Percentiles rank a stretch among this genome's conserved stretches.
phyloP scores from a whole-genome alignment of 2,113 vertebrate genomes.

The Xiphias gladius region DNA sequence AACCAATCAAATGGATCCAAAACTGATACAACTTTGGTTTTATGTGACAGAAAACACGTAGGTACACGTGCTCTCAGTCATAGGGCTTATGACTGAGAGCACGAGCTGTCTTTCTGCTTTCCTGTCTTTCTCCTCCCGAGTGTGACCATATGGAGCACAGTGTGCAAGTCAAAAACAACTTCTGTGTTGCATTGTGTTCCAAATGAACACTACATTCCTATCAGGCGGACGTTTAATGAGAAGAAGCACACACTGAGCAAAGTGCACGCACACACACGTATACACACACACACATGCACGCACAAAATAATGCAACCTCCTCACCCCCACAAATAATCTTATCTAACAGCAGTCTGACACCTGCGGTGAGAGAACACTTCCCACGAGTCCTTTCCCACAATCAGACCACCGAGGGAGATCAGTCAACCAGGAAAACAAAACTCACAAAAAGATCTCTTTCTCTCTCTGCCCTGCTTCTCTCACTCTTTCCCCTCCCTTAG shows the following conservation, averaged over 20 bases:
- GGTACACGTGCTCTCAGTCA: too few relatives aligned
- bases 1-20: constrained; percentile 7
- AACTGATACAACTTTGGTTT: constrained; percentile 50
- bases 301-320: constrained; percentile 69
- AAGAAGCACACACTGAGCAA: constrained; percentile 40
- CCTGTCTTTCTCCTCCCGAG: constrained; percentile 59
- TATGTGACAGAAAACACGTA: constrained; percentile 60
- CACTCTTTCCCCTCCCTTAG: constrained; percentile 19
- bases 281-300: constrained; percentile 18
- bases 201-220: constrained; percentile 56
- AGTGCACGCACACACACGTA: constrained; percentile 12
- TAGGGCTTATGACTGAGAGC: constrained; percentile 32
- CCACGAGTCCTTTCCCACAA: constrained; percentile 78
- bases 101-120: constrained; percentile 31
- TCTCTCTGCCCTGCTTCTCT: constrained; percentile 30
- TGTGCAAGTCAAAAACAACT: constrained; percentile 70
- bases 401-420: constrained; percentile 80
- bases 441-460: constrained; percentile 68
- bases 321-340: constrained; percentile 81
- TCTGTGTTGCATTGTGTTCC: constrained; percentile 53
- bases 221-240: constrained; percentile 66
- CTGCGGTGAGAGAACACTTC: constrained; percentile 79
- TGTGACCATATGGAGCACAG: constrained; percentile 73
- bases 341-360: constrained; percentile 82
- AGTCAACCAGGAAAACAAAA: constrained; percentile 81